Percentiles rank a stretch among this genome's conserved stretches.
Conservation (phyloP, 2,888 invertebrate genomes). For the Eucriotettix oculatus region DNA sequence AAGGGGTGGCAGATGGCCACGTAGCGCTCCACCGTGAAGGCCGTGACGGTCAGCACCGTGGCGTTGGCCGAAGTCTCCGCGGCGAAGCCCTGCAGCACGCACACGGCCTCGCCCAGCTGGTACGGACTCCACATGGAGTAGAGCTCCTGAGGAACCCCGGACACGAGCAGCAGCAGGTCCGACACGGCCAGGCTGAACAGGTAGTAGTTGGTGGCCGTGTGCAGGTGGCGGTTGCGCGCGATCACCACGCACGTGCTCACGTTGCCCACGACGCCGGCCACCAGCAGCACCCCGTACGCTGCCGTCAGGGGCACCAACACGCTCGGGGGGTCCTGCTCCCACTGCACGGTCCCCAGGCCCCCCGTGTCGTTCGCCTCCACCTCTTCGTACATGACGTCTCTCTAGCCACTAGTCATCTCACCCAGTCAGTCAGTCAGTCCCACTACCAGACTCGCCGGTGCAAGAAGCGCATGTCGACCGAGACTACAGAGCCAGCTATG, state of each 20-base stretch:
- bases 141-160: conserved; percentile 67
- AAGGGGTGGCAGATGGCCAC: conserved; percentile 50
- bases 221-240: conserved; percentile 59
- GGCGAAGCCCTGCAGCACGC: conserved; percentile 33
- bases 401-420: not conserved
- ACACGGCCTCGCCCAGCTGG: conserved; percentile 47
- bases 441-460: too few species aligned
- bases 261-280: conserved; percentile 60
- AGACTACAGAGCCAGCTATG: too few species aligned
- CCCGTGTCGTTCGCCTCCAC: conserved; percentile 50
- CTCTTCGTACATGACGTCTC: not conserved
- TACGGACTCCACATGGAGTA: conserved; percentile 65
- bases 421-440: not conserved
- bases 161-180: conserved; percentile 52
- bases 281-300: conserved; percentile 48
- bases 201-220: conserved; percentile 71
- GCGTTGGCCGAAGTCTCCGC: conserved; percentile 39
- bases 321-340: conserved; percentile 40
- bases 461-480: too few species aligned
- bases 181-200: conserved; percentile 63
- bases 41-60: conserved; percentile 23
- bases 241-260: conserved; percentile 66
- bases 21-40: conserved; percentile 50
- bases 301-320: conserved; percentile 48
- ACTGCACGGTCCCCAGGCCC: conserved; percentile 67